Conservation (phyloP, 2,888 invertebrate genomes). For the Lycaena phlaeas region DNA sequence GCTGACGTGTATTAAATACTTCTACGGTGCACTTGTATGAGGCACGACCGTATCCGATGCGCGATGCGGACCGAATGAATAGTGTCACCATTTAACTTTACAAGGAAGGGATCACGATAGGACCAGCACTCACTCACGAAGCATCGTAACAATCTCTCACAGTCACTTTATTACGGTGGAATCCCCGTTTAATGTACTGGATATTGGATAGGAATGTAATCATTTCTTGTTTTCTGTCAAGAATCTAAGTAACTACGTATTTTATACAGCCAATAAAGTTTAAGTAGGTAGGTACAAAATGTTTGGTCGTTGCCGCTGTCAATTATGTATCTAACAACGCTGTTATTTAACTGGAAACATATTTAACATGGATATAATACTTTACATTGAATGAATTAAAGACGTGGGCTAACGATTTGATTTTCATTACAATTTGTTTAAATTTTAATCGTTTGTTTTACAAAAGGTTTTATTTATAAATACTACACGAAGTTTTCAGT, state of each 20-base stretch:
- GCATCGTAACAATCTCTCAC: conserved; percentile 19
- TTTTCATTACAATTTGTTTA: too few relatives aligned
- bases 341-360: conserved; percentile 2
- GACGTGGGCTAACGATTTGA: too few relatives aligned
- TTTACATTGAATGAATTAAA: conserved; percentile 1
- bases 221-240: conserved; percentile 20
- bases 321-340: conserved; percentile 10
- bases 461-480: too few relatives aligned
- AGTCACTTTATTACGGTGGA: conserved; percentile 20
- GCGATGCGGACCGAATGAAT: too few relatives aligned
- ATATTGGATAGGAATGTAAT: conserved; percentile 18
- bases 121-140: conserved; percentile 15
- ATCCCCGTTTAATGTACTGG: conserved; percentile 19
- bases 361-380: conserved; percentile 5
- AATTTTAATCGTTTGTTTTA: too few relatives aligned
- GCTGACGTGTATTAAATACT: too few relatives aligned
- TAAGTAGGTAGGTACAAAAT: conserved; percentile 9
- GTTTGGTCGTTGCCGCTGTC: conserved; percentile 10
- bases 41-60: too few relatives aligned
- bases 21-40: too few relatives aligned
- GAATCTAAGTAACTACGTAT: conserved; percentile 14
- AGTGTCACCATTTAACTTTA: conserved; percentile 6
- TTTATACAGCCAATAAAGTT: conserved; percentile 10
- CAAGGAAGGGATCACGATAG: conserved; percentile 11
- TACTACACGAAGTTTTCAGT: too few relatives aligned